Percentiles rank a stretch among this genome's conserved stretches.
These are phyloP conservation scores for Mactromeris polynyma DNA, from an alignment of 2,888 invertebrate genomes.

Conservation along the genomic window DNA sequence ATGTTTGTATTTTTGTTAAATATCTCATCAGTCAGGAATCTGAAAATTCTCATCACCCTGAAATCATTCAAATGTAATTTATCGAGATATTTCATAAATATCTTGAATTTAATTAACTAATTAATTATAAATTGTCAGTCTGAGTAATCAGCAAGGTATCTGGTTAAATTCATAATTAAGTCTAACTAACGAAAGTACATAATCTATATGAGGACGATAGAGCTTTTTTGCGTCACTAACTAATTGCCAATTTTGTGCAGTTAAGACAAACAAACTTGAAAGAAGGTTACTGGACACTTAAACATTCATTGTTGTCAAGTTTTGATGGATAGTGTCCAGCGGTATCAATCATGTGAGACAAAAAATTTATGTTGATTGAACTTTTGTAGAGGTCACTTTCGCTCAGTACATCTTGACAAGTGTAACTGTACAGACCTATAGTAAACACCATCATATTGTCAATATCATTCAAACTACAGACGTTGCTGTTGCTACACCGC, in stretches of 20 bases:
- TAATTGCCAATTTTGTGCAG: neutral
- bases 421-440: slow-evolving; percentile 27
- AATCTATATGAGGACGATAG: neutral
- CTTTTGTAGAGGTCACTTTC: slow-evolving; percentile 53
- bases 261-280: slow-evolving; percentile 36
- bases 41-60: slow-evolving; percentile 15
- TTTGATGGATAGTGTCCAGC: slow-evolving; percentile 59
- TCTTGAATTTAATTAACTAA: slow-evolving; percentile 59
- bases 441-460: slow-evolving; percentile 50
- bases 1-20: neutral
- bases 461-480: slow-evolving; percentile 21
- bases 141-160: slow-evolving; percentile 50
- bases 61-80: slow-evolving; percentile 33
- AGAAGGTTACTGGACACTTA: slow-evolving; percentile 46
- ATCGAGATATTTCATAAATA: slow-evolving; percentile 33
- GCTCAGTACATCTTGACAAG: slow-evolving; percentile 22
- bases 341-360: slow-evolving; percentile 57
- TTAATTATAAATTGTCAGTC: slow-evolving; percentile 52
- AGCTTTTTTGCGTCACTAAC: slow-evolving; percentile 3
- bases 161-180: slow-evolving; percentile 29
- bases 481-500: neutral
- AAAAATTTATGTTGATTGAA: slow-evolving; percentile 66
- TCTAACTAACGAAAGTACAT: slow-evolving; percentile 26
- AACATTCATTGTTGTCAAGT: slow-evolving; percentile 45
- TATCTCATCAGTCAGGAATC: slow-evolving; percentile 27